phyloP scores from a whole-genome alignment of 2,888 invertebrate genomes.

The Dicyrtomina minuta region DNA sequence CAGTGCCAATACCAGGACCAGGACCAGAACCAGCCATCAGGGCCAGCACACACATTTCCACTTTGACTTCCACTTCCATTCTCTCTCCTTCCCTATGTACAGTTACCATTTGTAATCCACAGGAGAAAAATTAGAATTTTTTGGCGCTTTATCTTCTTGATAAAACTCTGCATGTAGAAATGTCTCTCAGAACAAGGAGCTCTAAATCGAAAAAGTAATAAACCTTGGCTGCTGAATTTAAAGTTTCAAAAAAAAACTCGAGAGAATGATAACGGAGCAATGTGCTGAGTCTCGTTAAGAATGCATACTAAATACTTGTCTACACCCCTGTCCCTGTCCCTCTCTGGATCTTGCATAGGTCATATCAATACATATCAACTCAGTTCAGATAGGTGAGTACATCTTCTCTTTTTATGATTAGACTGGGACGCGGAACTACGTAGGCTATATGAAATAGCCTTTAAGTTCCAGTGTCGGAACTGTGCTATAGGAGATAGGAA shows the following conservation, averaged over 20 bases:
- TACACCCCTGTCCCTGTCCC: neutral
- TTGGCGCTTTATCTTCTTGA: neutral
- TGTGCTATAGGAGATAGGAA: too few species aligned
- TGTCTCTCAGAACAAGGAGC: neutral
- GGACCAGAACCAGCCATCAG: neutral
- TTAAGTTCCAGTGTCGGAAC: too few species aligned
- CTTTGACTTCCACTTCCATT: too few species aligned
- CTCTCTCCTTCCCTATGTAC: too few species aligned
- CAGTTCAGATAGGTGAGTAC: too few species aligned
- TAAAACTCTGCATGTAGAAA: neutral
- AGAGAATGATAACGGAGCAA: neutral
- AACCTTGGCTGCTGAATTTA: neutral
- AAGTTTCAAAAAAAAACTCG: neutral
- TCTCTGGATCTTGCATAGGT: neutral
- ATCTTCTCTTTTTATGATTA: too few species aligned
- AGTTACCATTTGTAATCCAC: conserved; percentile 1
- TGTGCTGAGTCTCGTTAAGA: neutral
- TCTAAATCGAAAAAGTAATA: too few species aligned
- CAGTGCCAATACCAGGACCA: neutral
- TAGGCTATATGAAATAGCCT: too few species aligned
- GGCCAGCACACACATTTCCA: neutral
- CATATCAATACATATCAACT: neutral
- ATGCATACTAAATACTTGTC: neutral
- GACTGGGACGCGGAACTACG: too few species aligned
- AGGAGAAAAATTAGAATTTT: neutral